Conservation (phyloP, 2,113 vertebrate genomes). For the Rousettus leschenaultii region DNA sequence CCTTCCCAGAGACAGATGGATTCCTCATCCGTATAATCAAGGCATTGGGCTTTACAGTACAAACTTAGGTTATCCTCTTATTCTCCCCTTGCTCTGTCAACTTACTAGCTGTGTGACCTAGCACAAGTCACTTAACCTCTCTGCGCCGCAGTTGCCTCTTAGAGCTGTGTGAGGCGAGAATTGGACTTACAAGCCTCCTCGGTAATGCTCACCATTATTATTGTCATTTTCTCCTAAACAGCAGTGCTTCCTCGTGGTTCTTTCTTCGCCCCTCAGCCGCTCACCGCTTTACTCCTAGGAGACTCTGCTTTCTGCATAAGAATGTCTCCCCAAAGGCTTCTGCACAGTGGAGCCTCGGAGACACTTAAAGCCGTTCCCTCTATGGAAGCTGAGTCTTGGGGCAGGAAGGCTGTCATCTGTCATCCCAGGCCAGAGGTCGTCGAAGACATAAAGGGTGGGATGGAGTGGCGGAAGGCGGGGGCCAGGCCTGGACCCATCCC, state of each 20-base stretch:
- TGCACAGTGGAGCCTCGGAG: background rate
- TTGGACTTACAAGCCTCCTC: background rate
- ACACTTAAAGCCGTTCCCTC: background rate
- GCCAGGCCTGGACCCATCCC: background rate
- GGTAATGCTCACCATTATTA: background rate
- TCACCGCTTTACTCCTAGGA: background rate
- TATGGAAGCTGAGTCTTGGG: background rate
- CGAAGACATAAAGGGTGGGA: background rate
- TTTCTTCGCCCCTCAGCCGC: background rate
- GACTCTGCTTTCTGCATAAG: background rate
- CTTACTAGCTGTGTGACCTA: background rate
- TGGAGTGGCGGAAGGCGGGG: background rate
- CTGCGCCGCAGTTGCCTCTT: background rate
- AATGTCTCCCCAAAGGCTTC: background rate
- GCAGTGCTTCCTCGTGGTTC: background rate
- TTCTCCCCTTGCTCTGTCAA: background rate
- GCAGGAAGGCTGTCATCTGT: no score
- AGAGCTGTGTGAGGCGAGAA: background rate
- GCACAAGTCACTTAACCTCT: background rate
- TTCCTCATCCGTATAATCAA: background rate
- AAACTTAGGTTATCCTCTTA: background rate
- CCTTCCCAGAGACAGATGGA: background rate
- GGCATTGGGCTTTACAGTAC: background rate
- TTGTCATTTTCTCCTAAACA: background rate
- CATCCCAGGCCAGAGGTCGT: background rate